phyloP scores from a whole-genome alignment of 2,888 invertebrate species.

The Auanema sp. region DNA sequence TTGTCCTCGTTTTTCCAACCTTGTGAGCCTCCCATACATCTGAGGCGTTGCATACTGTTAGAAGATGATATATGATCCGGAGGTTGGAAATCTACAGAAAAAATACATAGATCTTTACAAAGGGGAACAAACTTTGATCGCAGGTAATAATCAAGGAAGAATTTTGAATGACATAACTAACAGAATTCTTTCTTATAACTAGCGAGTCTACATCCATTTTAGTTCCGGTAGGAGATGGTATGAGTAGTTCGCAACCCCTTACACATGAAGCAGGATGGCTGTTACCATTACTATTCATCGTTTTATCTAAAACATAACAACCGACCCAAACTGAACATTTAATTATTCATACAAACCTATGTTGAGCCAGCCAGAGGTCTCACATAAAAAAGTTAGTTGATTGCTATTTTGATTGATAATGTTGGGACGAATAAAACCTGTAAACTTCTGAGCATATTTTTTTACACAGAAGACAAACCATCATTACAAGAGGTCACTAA shows the following conservation, averaged over 20 bases:
- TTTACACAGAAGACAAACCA: no score
- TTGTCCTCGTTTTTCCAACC: slow-evolving; percentile 11
- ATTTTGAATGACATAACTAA: slow-evolving; percentile 5
- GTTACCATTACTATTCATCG: neutral
- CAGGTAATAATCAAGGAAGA: slow-evolving; percentile 5
- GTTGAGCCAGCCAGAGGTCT: no score
- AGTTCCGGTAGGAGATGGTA: slow-evolving; percentile 6
- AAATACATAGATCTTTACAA: neutral
- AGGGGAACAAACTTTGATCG: neutral
- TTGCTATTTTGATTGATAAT: no score
- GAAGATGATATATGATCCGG: neutral
- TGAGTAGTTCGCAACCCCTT: slow-evolving; percentile 1
- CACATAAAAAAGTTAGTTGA: no score
- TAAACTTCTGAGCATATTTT: no score
- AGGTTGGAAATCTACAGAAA: slow-evolving; percentile 1
- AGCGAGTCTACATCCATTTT: neutral
- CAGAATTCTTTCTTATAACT: neutral
- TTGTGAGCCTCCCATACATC: slow-evolving; percentile 9
- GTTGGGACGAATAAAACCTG: no score
- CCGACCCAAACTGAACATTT: no score
- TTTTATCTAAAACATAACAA: neutral
- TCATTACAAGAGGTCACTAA: no score
- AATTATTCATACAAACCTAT: no score
- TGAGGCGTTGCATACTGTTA: neutral
- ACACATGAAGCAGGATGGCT: slow-evolving; percentile 13